Evolutionary conservation across 2,113 vertebrate genomes (phyloP).

Genomic region (Regulus satrapa): DNA sequence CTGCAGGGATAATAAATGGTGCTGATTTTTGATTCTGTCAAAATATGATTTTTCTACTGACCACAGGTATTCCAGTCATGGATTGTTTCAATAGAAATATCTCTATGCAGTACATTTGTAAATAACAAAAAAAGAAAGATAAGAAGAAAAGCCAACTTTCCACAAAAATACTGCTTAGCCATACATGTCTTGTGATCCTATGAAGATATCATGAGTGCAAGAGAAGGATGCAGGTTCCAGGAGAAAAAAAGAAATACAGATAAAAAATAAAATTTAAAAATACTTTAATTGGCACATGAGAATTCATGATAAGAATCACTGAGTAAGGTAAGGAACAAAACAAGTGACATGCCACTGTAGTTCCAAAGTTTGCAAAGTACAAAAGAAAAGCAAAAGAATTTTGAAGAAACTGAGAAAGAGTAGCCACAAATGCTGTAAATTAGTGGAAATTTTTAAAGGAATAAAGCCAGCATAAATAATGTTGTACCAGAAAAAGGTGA

Average conservation of each 20-base stretch:
- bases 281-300: neutral
- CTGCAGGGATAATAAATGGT: slow-evolving; percentile 42
- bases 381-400: neutral
- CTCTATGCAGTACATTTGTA: neutral
- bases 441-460: neutral
- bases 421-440: neutral
- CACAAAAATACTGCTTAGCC: neutral
- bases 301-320: neutral
- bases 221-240: neutral
- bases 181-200: neutral
- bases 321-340: neutral
- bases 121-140: neutral
- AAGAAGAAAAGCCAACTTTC: neutral
- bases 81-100: neutral
- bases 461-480: neutral
- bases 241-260: rapidly evolving
- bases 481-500: neutral
- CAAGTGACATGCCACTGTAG: rapidly evolving
- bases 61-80: neutral
- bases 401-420: neutral
- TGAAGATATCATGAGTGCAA: neutral
- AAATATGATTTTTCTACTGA: slow-evolving; percentile 37
- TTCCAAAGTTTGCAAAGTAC: neutral
- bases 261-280: neutral
- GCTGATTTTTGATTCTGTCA: neutral